Base-by-base conservation (phyloP, 2,113 vertebrate species). In the Aplodontia rufa region DNA sequence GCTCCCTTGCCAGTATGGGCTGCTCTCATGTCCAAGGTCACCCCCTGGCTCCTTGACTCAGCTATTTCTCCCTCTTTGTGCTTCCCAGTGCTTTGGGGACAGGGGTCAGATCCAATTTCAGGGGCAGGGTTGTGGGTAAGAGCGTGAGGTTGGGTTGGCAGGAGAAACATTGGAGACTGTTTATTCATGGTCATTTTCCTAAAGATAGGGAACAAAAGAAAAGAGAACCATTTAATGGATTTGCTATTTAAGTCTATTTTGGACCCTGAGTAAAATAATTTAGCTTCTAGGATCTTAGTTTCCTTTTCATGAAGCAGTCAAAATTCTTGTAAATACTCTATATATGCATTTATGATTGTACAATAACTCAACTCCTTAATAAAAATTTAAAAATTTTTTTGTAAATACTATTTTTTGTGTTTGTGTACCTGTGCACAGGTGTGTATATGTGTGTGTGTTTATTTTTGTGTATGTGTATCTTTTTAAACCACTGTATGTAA, bases 231-330 rank as follows among this genome's bases (percentile, higher is more conserved):
- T 42, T 62, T 3, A 53, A 64, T 47, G 19, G n/a, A 35, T 35
- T 91, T 53, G 40, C 83, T 53, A 35, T 85, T 85, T 86, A 53
- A 86, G 55, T 74, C 24, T 79, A 69, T 75, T 88, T 91, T 87
- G 92, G 28, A 79, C 26, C 47, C 69, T 11, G n/a, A 86, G 17
- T 72, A 47, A 96, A 88, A 68, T 49, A 79, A 74, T 66, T 81
- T 79, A 82, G 74, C 45, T 87, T 66, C n/a, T 80, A 86, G 53
- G 19, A 90, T 66, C 14, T 72, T 66, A 37, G 13, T 72, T 81
- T 90, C 28, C n/a, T n/a, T n/a, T 69, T 68, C 81, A 66, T 94
- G 51, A 87, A 91, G 69, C 28, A 82, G 26, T 10, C 22, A 85
- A 90, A 37, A 55, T 69, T 86, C 14, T 78, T 93, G 1, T 51